Evolutionary conservation across 1,140 invertebrate genomes (phyloP), one percentile per base, ranked within the genome.

Genomic region (Harlomillsia oculata): DNA sequence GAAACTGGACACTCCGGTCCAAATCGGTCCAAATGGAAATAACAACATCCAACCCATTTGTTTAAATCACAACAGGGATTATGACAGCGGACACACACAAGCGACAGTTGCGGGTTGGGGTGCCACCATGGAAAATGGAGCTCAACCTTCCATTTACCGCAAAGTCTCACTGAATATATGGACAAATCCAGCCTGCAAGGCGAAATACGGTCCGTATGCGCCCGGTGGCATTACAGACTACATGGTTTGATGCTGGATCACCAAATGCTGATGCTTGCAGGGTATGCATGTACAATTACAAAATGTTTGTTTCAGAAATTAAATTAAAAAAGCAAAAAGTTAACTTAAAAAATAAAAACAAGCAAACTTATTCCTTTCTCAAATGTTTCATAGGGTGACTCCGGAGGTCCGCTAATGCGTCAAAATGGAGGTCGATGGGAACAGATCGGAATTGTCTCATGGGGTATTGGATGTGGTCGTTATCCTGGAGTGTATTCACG

Each of bases 81-180:
- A 58, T 28, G 56, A 52, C 29, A 28, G 48, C 5, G 28, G 32
- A 36, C 29, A 13, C 23, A 16, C 14, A 14, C 20, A 32, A 43
- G 53, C 46, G 6, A 50, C 36, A 14, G 26, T 59, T 13, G 50
- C 56, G 2, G 50, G 56, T 13, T 59, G 56, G 56, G 56, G 56
- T 2, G 14, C 49, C 13, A 32, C 26, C 5, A 53, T 39, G n/a
- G 48, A 50, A 37, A 39, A 39, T 9, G 48, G 56, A 18, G 34
- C 41, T 5, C 49, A 28, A 21, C 39, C 49, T 0, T 39, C 56
- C n/a, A 74, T 87, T 50, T 74, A 90, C 28, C 85, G 88, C 72
- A 82, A 90, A 75, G 87, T 90, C 0, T 81, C 80, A 11, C 85
- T 91, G 54, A 84, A 83, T 1, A 82, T 91, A 39, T 89, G 87